phyloP scores from a whole-genome alignment of 2,888 invertebrate genomes.

The Torymus aiolomorphi region DNA sequence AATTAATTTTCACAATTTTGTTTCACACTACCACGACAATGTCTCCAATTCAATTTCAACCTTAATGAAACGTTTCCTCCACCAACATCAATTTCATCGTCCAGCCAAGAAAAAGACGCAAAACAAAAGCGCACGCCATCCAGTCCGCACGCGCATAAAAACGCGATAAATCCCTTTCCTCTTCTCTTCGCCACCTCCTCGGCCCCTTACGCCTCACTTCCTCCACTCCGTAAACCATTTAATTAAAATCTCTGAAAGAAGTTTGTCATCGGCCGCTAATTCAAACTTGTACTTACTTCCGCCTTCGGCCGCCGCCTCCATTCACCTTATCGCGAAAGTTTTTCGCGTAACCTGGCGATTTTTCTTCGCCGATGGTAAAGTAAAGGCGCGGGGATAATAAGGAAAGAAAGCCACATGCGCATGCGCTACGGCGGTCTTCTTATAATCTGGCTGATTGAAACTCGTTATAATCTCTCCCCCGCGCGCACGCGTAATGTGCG shows the following conservation, averaged over 20 bases:
- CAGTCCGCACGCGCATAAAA: not conserved
- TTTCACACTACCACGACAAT: no score
- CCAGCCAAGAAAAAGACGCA: no score
- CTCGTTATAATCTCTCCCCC: not conserved
- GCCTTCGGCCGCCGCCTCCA: not conserved
- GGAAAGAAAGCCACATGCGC: not conserved
- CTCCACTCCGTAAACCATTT: slow-evolving; percentile 1
- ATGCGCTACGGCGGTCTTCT: not conserved
- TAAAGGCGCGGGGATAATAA: not conserved
- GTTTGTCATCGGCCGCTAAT: slow-evolving; percentile 34
- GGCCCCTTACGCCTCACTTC: no score
- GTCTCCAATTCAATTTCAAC: no score
- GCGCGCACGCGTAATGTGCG: not conserved
- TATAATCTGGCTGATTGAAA: slow-evolving; percentile 42
- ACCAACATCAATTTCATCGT: no score
- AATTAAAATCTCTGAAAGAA: slow-evolving; percentile 46
- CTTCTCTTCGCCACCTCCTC: no score
- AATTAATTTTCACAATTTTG: no score
- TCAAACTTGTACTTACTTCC: slow-evolving; percentile 26
- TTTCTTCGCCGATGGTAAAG: slow-evolving; percentile 20
- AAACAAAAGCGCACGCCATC: no score
- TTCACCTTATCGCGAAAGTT: slow-evolving; percentile 20
- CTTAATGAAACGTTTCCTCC: no score
- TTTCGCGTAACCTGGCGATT: slow-evolving; percentile 24
- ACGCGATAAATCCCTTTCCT: slow-evolving; percentile 13